Base-by-base conservation (phyloP, 1,140 invertebrate genomes). In the Mylabris phalerata region DNA sequence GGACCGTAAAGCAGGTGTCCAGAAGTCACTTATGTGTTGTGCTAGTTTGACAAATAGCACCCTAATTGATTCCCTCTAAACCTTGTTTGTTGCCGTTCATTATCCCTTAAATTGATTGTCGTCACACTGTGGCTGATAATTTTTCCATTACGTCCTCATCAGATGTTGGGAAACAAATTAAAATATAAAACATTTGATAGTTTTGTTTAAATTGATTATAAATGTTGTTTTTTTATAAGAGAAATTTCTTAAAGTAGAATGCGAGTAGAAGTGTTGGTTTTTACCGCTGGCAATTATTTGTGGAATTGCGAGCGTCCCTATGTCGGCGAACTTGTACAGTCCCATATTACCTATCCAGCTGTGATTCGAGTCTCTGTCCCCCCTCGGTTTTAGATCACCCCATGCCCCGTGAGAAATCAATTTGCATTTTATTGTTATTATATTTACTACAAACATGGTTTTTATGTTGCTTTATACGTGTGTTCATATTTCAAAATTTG, bases 351-450 rank as follows among this genome's bases (percentile, higher is more conserved):
- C 58, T 60, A 55, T 67, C 66, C 66, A 66, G 66, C 66, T 67
- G 63, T 64, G 65, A 65, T 63, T 50, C 57, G 48, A 63, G 46
- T 57, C 40, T 47, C 38, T 46, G 55, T 56, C 59, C 27, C 55
- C 47, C 59, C 59, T 57, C 56, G 57, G 39, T 63, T 56, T 62
- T 56, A 61, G 55, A 65, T 65, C 56, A 59, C 65, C 48, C 46
- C 50, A 49, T 57, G 56, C 65, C 68, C 69, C 69, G 64, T 71
- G 69, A 71, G 69, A 71, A 71, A 71, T 71, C 69, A 71, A 71
- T 71, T 71, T 65, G 62, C 60, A 67, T 70, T 70, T 71, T 71
- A 71, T 71, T 71, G 69, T 71, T 71, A 71, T 71, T 69, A 68
- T 69, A 70, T 70, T 68, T 69, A 70, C 67, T 70, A 57, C 51